Conservation (phyloP, 2,888 invertebrate species). For the Chalcis sispes region DNA sequence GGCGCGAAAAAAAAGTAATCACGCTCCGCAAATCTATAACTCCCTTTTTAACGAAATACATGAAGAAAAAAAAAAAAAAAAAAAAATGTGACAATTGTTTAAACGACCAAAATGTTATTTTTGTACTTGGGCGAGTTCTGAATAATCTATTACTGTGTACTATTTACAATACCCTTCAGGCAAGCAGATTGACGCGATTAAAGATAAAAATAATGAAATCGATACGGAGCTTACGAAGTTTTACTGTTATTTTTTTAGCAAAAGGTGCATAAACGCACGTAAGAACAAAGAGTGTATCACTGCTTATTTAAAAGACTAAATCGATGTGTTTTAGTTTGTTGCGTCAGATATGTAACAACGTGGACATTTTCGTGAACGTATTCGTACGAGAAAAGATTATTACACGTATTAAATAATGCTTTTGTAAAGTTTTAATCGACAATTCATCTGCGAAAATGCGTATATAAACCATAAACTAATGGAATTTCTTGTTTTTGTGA, state of each 20-base stretch:
- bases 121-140: conserved; percentile 60
- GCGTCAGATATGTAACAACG: not conserved
- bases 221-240: conserved; percentile 13
- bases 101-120: conserved; percentile 60
- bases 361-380: conserved; percentile 19
- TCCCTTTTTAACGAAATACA: too few relatives aligned
- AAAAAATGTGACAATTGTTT: conserved; percentile 38
- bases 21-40: too few relatives aligned
- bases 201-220: conserved; percentile 1
- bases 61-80: conserved; percentile 18
- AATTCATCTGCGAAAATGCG: too few relatives aligned
- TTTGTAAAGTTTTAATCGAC: too few relatives aligned
- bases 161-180: conserved; percentile 48
- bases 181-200: conserved; percentile 21
- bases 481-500: conserved; percentile 47
- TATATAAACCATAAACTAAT: conserved; percentile 24
- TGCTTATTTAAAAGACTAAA: conserved; percentile 26
- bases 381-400: not conserved
- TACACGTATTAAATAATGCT: too few relatives aligned
- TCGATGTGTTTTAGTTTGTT: conserved; percentile 24
- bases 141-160: conserved; percentile 45
- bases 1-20: too few relatives aligned
- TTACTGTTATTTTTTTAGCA: conserved; percentile 55
- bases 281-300: conserved; percentile 13
- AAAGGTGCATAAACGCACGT: conserved; percentile 43